Evolutionary conservation across 2,888 invertebrate species (phyloP), one percentile per base, ranked within the genome.

Genomic region (Chirona hameri): DNA sequence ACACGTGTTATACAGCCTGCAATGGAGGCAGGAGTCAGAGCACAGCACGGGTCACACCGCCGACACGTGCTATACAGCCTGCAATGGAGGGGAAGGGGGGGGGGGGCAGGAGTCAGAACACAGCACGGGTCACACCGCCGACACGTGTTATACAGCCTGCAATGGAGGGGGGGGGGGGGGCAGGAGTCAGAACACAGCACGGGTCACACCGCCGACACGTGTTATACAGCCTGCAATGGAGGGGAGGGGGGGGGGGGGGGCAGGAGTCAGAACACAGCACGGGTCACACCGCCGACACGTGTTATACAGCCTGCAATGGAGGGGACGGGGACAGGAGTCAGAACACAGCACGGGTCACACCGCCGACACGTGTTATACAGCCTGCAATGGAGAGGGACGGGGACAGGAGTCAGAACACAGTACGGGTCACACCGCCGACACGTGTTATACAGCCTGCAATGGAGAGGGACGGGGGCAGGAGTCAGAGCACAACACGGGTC

Each of bases 281-380:
- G n/a, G 80, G 27, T 52, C 80, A 27, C 80, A 80, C 9, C 80
- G 80, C 2, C 80, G 80, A 18, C 80, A 80, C 21, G 80, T 27
- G 80, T 80, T 80, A 52, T 27, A 80, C 18, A 80, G 3, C 18
- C 80, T 80, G 80, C 29, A 27, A 60, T n/a, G n/a, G n/a, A 27
- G 1, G n/a, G 65, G n/a, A 60, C 1, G 7, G 39, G 39, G 39
- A 7, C 39, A 39, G 39, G 4, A 7, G 39, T 39, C 39, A 39
- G 39, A 39, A 39, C 39, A 39, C 39, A 5, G 39, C 39, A 39
- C 39, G n/a, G 80, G 27, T 52, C 80, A 27, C 80, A 80, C 9
- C 80, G 80, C 2, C 80, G 80, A 18, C 80, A 80, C 21, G 80
- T 27, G 80, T 80, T 80, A 52, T 27, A 80, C 18, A 80, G 3